Evolutionary conservation across 2,888 invertebrate genomes (phyloP).

Genomic region (Drepana falcataria): DNA sequence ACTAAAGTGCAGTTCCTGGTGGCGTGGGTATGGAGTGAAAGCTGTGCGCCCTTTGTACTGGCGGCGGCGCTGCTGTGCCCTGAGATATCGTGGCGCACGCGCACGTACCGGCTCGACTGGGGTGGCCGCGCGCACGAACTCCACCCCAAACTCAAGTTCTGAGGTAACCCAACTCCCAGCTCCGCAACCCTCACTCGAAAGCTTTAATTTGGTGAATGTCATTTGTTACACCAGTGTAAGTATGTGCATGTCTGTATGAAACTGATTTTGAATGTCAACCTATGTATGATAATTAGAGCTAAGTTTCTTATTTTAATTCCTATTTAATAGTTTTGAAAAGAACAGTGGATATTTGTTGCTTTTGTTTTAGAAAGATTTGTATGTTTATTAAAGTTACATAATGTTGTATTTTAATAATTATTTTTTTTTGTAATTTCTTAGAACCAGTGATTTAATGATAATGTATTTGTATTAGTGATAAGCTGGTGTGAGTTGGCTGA

Average conservation of each 20-base stretch:
- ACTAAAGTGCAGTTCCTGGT: constrained; percentile 96
- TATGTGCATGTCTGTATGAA: constrained; percentile 23
- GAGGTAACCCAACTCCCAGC: constrained; percentile 20
- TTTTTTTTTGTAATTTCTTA: constrained; percentile 1
- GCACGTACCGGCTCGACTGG: constrained; percentile 95
- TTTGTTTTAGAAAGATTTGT: constrained; percentile 69
- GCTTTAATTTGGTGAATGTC: constrained; percentile 66
- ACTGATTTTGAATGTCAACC: constrained; percentile 35
- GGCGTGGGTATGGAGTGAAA: constrained; percentile 96
- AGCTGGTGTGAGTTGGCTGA: not conserved
- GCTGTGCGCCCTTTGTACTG: constrained; percentile 92
- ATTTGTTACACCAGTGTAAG: constrained; percentile 26
- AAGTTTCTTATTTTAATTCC: constrained; percentile 60
- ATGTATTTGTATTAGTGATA: not conserved
- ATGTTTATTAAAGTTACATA: constrained; percentile 40
- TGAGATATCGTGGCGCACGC: constrained; percentile 94
- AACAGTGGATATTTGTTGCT: constrained; percentile 46
- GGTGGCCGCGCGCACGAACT: constrained; percentile 96
- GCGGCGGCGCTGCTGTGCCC: constrained; percentile 92
- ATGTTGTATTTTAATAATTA: constrained; percentile 1
- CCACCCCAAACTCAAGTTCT: constrained; percentile 85
- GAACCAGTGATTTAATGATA: not conserved
- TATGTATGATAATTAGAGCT: constrained; percentile 40
- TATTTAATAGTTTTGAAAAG: constrained; percentile 44
- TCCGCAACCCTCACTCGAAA: constrained; percentile 41